Base-by-base conservation (phyloP, 2,888 invertebrate genomes). In the Tricholauxania praeusta region DNA sequence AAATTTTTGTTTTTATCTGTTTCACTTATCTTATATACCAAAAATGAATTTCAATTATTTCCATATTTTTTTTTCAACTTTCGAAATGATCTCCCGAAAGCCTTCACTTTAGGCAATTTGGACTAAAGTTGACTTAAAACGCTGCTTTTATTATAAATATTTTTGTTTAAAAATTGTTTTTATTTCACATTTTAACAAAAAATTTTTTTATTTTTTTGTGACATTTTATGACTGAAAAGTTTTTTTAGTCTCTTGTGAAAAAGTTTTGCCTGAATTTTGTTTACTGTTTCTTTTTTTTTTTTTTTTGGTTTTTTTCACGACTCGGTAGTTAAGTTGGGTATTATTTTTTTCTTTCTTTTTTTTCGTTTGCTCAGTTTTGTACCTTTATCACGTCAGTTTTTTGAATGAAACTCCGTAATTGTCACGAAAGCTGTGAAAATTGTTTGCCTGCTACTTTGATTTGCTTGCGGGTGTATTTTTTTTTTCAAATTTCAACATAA, bases 361-460 rank as follows among this genome's bases (percentile, higher is more conserved):
- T 47, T 60, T 15, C 22, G 39, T 39, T 39, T 39, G 39, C 39
- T 39, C 39, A 39, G 39, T 39, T 39, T 10, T 55, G 55, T 55
- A n/a, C 12, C 22, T 55, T 12, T 55, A 19, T 55, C 55, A 55
- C 55, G 17, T 55, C 12, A 19, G 39, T 39, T 55, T 55, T 17
- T 22, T 12, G 3, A 22, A 12, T 22, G 60, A 8, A 60, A 57
- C 48, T 65, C 32, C 22, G 64, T 28, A 47, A 47, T 67, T 39
- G 55, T 67, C 67, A 67, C 67, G 67, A 67, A 57, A 8, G 17
- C 53, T 10, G 39, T 39, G 39, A 39, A 39, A 39, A 39, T 39
- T 39, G 39, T 39, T 39, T 39, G 39, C 39, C 39, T 39, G 39
- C 10, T 39, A 39, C 39, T 47, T 53, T 32, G 17, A 49, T 17